Evolutionary conservation across 2,888 invertebrate genomes (phyloP), one percentile per base, ranked within the genome.

Genomic region (Leptarthrus brevirostris): DNA sequence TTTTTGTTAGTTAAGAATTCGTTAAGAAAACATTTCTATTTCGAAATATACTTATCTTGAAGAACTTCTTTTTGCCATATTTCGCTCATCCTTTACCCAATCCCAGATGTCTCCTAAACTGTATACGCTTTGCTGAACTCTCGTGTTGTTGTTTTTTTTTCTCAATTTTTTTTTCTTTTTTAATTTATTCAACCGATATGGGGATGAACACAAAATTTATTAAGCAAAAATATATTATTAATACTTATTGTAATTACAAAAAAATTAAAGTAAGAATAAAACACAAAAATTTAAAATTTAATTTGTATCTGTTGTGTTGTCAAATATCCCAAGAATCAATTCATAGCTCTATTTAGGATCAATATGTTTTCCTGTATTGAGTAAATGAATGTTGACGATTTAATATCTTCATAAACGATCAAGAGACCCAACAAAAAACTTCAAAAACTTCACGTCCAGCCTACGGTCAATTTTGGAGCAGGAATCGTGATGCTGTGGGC

Each of bases 161-260:
- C n/a, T n/a, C n/a, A n/a, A n/a, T n/a, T n/a, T n/a, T 40, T 36
- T 22, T 34, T 52, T 70, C 8, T 34, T 70, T 36, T 26, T 69
- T 52, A 69, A 69, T 14, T 69, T 69, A 69, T 49, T 70, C 49
- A 30, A 26, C 12, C 34, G 18, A 30, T 52, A 36, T 18, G 52
- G 53, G 52, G 53, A 70, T 70, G 22, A 70, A 53, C 70, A 52
- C 52, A 70, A 70, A 70, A 70, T 53, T 70, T 70, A 66, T 44
- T 66, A 70, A 34, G 36, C 70, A 70, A 70, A 36, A 70, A 52
- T 53, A 70, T 70, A 34, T 49, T 66, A 66, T 70, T 70, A 53
- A 70, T 70, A 70, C 26, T 20, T 70, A 70, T 52, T 52, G 53
- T 70, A 70, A 70, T 52, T 70, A 70, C 30, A 70, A 70, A 52